Conservation (phyloP, 2,888 invertebrate genomes). For the Coenonympha glycerion region DNA sequence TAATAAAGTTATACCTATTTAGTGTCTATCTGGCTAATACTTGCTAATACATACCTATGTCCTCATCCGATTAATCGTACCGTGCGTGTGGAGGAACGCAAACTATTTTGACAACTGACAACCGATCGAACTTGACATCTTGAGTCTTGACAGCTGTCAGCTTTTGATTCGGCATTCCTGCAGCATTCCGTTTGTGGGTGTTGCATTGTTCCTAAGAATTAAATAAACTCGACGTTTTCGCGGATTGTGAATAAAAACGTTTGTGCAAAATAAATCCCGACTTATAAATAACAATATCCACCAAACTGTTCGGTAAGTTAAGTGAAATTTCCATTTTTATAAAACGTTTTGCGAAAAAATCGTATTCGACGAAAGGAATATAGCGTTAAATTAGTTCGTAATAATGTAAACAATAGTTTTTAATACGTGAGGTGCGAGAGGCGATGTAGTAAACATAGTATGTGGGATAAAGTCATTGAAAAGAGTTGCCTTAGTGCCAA, state of each 20-base stretch:
- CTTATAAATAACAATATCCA: background rate
- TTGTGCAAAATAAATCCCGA: slow-evolving; percentile 1
- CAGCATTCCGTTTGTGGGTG: slow-evolving; percentile 58
- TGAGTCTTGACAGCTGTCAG: slow-evolving; percentile 33
- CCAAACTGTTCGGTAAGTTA: slow-evolving; percentile 47
- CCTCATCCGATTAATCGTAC: background rate
- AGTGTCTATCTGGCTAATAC: too few species aligned
- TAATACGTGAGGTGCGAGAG: slow-evolving; percentile 23
- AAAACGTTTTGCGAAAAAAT: slow-evolving; percentile 14
- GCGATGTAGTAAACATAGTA: slow-evolving; percentile 11
- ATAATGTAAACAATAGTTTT: slow-evolving; percentile 20
- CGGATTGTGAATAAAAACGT: slow-evolving; percentile 18
- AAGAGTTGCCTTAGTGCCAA: slow-evolving; percentile 35
- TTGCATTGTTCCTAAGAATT: slow-evolving; percentile 25
- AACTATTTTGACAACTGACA: slow-evolving; percentile 29
- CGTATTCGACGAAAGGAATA: slow-evolving; percentile 40
- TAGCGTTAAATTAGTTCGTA: slow-evolving; percentile 1
- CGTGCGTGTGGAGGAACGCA: slow-evolving; percentile 14
- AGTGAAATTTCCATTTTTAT: slow-evolving; percentile 15
- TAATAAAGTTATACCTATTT: too few species aligned
- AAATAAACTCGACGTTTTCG: slow-evolving; percentile 1
- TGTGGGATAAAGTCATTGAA: slow-evolving; percentile 25
- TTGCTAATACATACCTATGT: too few species aligned
- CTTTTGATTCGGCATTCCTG: too few species aligned
- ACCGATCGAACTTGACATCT: slow-evolving; percentile 28